Evolutionary conservation across 2,797 vertebrate genomes (phyloP).

Genomic region (Denticeps clupeoides): DNA sequence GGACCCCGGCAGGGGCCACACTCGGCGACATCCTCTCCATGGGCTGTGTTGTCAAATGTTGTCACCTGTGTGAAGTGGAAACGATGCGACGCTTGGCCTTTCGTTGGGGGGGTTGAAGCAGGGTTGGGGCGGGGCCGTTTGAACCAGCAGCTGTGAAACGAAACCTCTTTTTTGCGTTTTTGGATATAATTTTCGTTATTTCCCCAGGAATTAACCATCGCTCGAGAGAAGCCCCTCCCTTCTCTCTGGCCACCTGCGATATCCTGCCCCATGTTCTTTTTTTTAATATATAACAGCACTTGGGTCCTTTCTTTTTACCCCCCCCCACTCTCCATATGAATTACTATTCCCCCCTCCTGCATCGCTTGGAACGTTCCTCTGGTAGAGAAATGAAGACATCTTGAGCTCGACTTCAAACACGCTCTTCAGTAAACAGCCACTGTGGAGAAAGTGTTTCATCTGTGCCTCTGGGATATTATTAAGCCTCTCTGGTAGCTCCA

Average conservation of each 20-base stretch:
- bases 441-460: slow-evolving; percentile 87
- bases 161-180: slow-evolving; percentile 11
- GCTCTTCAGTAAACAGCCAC: slow-evolving; percentile 87
- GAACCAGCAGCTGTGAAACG: slow-evolving; percentile 5
- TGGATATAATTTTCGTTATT: neutral
- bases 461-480: slow-evolving; percentile 97
- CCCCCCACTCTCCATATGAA: slow-evolving; percentile 36
- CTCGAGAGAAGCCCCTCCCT: slow-evolving; percentile 4
- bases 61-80: slow-evolving; percentile 19
- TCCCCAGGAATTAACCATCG: neutral
- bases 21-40: too few species aligned
- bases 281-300: slow-evolving; percentile 26
- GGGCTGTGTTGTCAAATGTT: neutral
- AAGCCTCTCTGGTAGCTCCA: slow-evolving; percentile 83
- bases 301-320: slow-evolving; percentile 17
- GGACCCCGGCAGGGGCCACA: too few species aligned
- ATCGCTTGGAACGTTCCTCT: slow-evolving; percentile 66
- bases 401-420: slow-evolving; percentile 92
- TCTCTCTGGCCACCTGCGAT: slow-evolving; percentile 15
- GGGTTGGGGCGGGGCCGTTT: neutral
- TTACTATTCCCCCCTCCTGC: slow-evolving; percentile 44
- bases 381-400: slow-evolving; percentile 96
- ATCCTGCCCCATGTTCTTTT: slow-evolving; percentile 35
- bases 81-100: slow-evolving; percentile 19
- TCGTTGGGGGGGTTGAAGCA: slow-evolving; percentile 22